A percentile compares a stretch with the other conserved stretches of the same genome.
Evolutionary conservation across 2,797 vertebrate species (phyloP).

Genomic region (Vultur gryphus): DNA sequence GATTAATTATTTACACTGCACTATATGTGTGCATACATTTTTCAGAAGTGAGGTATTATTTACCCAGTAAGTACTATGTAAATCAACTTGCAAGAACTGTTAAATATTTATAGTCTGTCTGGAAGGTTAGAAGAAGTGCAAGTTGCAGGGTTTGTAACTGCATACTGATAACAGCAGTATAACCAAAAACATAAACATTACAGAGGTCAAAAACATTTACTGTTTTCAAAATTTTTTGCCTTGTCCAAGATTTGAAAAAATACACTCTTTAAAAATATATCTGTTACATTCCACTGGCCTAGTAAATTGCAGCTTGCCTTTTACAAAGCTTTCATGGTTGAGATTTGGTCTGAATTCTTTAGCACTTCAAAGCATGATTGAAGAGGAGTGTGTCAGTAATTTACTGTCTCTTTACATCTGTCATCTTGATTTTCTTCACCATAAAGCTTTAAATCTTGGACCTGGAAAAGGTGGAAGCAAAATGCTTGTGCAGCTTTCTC

Average conservation of each 20-base stretch:
- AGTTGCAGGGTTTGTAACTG: neutral
- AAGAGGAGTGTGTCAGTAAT: constrained; percentile 59
- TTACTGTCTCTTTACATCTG: constrained; percentile 52
- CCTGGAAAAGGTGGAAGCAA: constrained; percentile 30
- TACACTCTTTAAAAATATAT: neutral
- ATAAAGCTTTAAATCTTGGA: constrained; percentile 54
- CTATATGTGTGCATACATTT: constrained; percentile 1
- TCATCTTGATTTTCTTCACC: constrained; percentile 58
- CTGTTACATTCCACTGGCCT: neutral
- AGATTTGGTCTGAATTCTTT: constrained; percentile 62
- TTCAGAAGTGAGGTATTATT: constrained; percentile 44
- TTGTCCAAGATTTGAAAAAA: neutral
- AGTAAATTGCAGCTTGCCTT: constrained; percentile 20
- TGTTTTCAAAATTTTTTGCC: neutral
- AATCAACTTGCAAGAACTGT: constrained; percentile 47
- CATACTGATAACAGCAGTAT: constrained; percentile 2
- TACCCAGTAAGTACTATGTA: constrained; percentile 44
- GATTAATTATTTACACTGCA: constrained; percentile 53
- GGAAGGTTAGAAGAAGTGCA: constrained; percentile 46
- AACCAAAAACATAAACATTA: neutral
- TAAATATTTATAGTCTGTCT: constrained; percentile 65
- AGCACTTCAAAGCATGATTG: constrained; percentile 63
- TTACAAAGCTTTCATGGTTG: constrained; percentile 46
- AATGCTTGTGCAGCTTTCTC: neutral
- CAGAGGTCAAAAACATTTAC: constrained; percentile 11